Evolutionary conservation across 2,888 invertebrate species (phyloP), one percentile per base, ranked within the genome.

Genomic region (Drosophila tanythrix): DNA sequence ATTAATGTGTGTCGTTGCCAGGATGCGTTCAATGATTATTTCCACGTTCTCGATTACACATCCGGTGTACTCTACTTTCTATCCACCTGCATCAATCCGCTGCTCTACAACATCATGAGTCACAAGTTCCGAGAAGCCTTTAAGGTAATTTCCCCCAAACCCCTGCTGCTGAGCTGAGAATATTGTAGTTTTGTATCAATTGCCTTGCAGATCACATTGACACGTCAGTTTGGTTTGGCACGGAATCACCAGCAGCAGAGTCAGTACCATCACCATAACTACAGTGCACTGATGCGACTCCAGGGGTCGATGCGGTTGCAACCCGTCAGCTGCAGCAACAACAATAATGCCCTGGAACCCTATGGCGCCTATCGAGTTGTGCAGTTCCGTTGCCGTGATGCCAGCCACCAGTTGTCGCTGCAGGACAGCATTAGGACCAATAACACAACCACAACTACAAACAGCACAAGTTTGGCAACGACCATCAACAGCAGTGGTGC

Each of bases 41-140:
- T 94, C 93, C 64, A 96, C 95, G 65, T 96, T 95, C 93, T 96
- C 33, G 95, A 95, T 59, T 95, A 95, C 90, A 93, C 95, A 40
- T 96, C 95, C 25, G 96, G 96, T 0, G 94, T 96, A 15, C 94
- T 95, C 52, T 96, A 96, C 91, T 96, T 95, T 90, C 92, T 96
- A 61, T 95, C 95, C 72, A 95, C 96, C 15, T 95, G 95, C 78
- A 95, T 96, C 76, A 96, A 96, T 92, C 96, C 96, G 1, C 92
- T 96, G 62, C 93, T 96, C 10, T 96, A 96, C 93, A 95, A 95
- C 92, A 95, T 95, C 70, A 95, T 96, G 95, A 96, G 95, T 36
- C 94, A 95, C 90, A 96, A 96, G 90, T 96, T 96, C 91, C 94
- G 96, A 53, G 95, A 95, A 80, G 96, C 96, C 7, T 96, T 96